phyloP scores from a whole-genome alignment of 2,797 vertebrate genomes.

The Lithobates pipiens region DNA sequence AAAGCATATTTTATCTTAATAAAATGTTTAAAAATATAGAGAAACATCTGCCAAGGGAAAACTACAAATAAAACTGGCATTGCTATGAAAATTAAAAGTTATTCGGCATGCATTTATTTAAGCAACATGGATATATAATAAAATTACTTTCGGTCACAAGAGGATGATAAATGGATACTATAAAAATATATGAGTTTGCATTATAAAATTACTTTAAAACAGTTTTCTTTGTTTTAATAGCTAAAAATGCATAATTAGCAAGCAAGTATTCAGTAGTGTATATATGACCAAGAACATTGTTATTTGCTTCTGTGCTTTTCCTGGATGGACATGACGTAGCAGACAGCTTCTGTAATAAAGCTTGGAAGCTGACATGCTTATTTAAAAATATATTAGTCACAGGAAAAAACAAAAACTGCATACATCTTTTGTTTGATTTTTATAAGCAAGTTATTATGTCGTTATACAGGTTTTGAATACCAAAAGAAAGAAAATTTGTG shows the following conservation, averaged over 20 bases:
- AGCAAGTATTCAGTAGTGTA: not conserved
- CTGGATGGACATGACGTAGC: too few species aligned
- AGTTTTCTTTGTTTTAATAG: too few species aligned
- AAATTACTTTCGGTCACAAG: not conserved
- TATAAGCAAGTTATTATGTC: too few species aligned
- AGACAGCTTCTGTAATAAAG: too few species aligned
- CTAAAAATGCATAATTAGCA: too few species aligned
- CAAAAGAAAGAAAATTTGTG: not conserved
- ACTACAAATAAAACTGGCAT: not conserved
- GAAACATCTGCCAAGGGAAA: slow-evolving; percentile 16
- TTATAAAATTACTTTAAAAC: not conserved
- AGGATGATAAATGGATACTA: not conserved
- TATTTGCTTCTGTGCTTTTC: too few species aligned
- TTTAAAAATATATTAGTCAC: not conserved
- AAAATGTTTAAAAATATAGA: not conserved
- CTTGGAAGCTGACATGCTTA: not conserved
- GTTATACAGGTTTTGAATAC: not conserved
- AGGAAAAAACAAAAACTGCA: not conserved
- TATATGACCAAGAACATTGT: not conserved
- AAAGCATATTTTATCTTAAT: not conserved
- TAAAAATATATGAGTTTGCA: not conserved
- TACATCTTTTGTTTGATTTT: not conserved
- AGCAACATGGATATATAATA: not conserved
- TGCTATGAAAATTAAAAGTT: not conserved
- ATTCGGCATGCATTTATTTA: not conserved